Evolutionary conservation across 2,113 vertebrate species (phyloP).

Genomic region (Phyllostomus hastatus): DNA sequence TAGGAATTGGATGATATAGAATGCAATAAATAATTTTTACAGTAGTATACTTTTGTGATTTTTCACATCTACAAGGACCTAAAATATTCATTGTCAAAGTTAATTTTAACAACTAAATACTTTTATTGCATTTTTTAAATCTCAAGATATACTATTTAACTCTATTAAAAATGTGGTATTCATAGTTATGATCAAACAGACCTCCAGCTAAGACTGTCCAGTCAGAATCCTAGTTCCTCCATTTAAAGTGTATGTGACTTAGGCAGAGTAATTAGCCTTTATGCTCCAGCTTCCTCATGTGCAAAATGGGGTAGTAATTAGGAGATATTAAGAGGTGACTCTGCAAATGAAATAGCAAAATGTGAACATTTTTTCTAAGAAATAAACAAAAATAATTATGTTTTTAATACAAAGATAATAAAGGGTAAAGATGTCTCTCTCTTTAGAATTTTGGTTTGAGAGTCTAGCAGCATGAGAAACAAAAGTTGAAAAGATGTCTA

Average conservation of each 20-base stretch:
- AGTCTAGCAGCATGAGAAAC: neutral
- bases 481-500: neutral
- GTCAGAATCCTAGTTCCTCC: neutral
- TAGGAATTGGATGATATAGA: neutral
- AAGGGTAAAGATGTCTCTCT: neutral
- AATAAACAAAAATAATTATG: neutral
- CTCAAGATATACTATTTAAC: neutral
- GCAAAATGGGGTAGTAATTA: neutral
- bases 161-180: neutral
- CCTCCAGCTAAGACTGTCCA: neutral
- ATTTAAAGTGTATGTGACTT: neutral
- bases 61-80: neutral
- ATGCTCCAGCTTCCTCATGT: neutral
- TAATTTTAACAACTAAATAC: neutral
- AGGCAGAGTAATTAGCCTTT: conserved; percentile 26
- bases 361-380: neutral
- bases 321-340: neutral
- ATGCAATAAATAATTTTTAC: neutral
- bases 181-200: neutral
- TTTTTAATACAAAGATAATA: neutral
- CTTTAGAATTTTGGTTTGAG: neutral
- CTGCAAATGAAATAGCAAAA: conserved; percentile 25
- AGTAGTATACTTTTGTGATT: neutral
- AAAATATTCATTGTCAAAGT: neutral
- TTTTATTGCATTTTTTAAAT: neutral